phyloP scores from a whole-genome alignment of 2,797 vertebrate species.

The Ataeniobius toweri region DNA sequence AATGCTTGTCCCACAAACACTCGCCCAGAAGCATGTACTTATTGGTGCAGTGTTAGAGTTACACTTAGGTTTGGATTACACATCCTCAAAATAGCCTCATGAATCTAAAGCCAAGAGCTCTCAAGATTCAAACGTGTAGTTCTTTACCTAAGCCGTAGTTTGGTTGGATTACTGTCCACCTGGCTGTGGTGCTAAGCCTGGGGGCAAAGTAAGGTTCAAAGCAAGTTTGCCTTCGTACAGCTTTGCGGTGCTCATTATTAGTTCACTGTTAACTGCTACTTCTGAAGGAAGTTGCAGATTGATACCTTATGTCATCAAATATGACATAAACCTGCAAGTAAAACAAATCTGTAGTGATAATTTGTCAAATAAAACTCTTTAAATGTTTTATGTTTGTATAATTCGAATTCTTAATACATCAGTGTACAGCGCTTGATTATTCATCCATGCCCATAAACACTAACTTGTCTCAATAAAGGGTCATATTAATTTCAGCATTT shows the following conservation, averaged over 20 bases:
- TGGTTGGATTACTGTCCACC: slow-evolving; percentile 54
- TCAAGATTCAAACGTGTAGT: slow-evolving; percentile 45
- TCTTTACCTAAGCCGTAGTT: slow-evolving; percentile 52
- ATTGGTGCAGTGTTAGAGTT: slow-evolving; percentile 15
- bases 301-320: background rate
- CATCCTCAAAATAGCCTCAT: slow-evolving; percentile 33
- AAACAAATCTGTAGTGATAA: background rate
- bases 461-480: background rate
- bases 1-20: background rate
- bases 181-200: slow-evolving; percentile 41
- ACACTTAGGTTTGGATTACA: slow-evolving; percentile 43
- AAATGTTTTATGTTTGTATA: background rate
- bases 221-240: slow-evolving; percentile 23
- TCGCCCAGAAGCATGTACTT: slow-evolving; percentile 8
- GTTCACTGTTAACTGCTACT: slow-evolving; percentile 4
- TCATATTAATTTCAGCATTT: background rate
- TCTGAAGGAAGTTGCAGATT: background rate
- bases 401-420: background rate
- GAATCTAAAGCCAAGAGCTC: slow-evolving; percentile 39
- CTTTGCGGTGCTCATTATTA: slow-evolving; percentile 12
- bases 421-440: background rate
- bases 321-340: background rate
- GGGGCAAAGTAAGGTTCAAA: slow-evolving; percentile 25
- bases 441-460: too few relatives aligned
- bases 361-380: background rate